Evolutionary conservation across 2,797 vertebrate genomes (phyloP).

Genomic region (Florisuga fusca): DNA sequence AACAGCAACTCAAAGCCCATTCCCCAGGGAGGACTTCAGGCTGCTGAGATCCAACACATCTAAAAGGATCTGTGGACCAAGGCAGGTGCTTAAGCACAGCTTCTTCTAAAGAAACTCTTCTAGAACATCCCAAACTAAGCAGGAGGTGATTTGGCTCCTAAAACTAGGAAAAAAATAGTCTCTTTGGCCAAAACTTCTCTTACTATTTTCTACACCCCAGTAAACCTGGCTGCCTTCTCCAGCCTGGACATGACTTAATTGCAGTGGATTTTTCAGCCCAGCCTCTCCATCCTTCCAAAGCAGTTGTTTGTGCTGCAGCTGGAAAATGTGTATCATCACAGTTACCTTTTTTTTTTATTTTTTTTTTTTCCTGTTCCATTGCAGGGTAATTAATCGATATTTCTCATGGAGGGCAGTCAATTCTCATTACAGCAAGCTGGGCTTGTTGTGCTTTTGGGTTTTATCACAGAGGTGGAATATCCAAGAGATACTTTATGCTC

Average conservation of each 20-base stretch:
- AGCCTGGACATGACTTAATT: neutral
- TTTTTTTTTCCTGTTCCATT: neutral
- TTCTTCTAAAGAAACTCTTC: neutral
- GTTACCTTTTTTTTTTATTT: neutral
- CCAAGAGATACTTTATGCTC: neutral
- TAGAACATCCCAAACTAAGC: neutral
- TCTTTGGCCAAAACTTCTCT: neutral
- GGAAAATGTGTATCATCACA: slow-evolving; percentile 4
- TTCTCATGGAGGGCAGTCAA: slow-evolving; percentile 27
- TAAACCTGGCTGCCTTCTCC: neutral
- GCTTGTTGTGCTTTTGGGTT: neutral
- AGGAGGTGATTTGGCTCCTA: neutral
- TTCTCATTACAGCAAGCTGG: slow-evolving; percentile 16
- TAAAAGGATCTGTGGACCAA: neutral
- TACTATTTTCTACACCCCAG: neutral
- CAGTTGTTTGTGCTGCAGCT: neutral
- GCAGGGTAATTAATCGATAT: slow-evolving; percentile 39
- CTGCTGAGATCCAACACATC: neutral
- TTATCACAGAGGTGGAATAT: neutral
- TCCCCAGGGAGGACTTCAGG: neutral
- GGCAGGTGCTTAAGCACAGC: neutral
- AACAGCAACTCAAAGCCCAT: neutral
- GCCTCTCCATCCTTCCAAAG: neutral
- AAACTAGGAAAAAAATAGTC: neutral
- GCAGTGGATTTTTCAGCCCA: neutral